Evolutionary conservation across 2,113 vertebrate species (phyloP), one percentile per base, ranked within the genome.

Genomic region (Perca fluviatilis): DNA sequence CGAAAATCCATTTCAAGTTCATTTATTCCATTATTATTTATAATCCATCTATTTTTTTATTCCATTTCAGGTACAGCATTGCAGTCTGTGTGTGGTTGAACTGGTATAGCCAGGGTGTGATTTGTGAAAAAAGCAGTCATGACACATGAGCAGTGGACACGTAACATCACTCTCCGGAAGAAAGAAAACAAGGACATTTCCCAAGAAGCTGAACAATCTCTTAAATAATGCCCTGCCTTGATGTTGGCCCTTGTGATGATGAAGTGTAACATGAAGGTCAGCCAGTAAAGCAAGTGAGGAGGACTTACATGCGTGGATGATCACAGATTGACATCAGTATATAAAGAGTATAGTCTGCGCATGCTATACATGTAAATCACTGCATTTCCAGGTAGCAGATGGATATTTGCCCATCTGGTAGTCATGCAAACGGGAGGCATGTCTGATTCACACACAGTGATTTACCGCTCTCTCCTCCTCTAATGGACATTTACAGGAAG

Each of bases 401-500:
- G 40, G 47, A 60, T 68, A 47, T 81, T 68, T 81, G 62, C 56
- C 79, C 46, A 66, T 66, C 36, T 47, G 46, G 51, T 60, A 67
- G 30, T 66, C n/a, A 23, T 66, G n/a, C 70, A 51, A 65, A 40
- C 18, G 53, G 53, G 53, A 67, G 23, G 54, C 57, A 14, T 23
- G 18, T 65, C 47, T 82, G 64, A 83, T 79, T 72, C 74, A 70
- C 71, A 51, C 62, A 72, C 65, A 62, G 64, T 74, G 69, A 89
- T 84, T 86, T 83, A 78, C n/a, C 23, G 10, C 46, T 72, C 49
- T 36, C 54, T 56, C 36, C 51, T 62, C 13, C 60, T 43, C 43
- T 84, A 77, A 81, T 68, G 63, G 64, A 77, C 64, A 56, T 58
- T 50, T 77, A 56, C 70, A 86, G 77, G 68, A 80, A 89, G 49